Evolutionary conservation across 2,888 invertebrate genomes (phyloP).

Genomic region (Taenaris catops): DNA sequence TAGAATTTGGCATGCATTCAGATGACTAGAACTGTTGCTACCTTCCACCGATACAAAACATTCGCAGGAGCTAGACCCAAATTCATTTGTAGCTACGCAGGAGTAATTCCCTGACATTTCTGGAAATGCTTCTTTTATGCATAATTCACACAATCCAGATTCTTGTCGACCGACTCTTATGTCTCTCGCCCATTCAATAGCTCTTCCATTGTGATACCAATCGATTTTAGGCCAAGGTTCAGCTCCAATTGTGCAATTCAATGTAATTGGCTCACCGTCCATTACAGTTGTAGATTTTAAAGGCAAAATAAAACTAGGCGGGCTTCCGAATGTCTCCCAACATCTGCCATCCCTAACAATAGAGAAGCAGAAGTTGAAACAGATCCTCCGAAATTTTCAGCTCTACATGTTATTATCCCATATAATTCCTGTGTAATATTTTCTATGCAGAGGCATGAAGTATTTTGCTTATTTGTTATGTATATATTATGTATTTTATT

Average conservation of each 20-base stretch:
- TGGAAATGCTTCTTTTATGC: constrained; percentile 92
- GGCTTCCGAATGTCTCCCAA: constrained; percentile 43
- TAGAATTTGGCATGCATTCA: constrained; percentile 19
- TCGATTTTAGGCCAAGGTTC: constrained; percentile 89
- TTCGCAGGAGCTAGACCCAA: constrained; percentile 89
- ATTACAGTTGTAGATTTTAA: constrained; percentile 88
- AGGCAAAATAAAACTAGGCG: constrained; percentile 88
- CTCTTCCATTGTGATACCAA: constrained; percentile 88
- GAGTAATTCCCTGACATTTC: constrained; percentile 94
- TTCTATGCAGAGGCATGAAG: constrained; percentile 88
- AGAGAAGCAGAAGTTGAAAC: constrained; percentile 91
- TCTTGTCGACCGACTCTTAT: constrained; percentile 86
- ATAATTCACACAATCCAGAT: constrained; percentile 89
- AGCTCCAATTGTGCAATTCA: constrained; percentile 87
- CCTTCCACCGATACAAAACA: constrained; percentile 91
- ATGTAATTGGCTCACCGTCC: constrained; percentile 92
- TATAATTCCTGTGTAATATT: constrained; percentile 84
- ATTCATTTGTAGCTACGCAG: constrained; percentile 89
- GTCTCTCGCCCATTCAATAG: constrained; percentile 88
- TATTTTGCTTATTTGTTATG: constrained; percentile 85
- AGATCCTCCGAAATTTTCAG: constrained; percentile 94
- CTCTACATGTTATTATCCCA: constrained; percentile 91
- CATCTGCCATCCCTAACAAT: constrained; percentile 65
- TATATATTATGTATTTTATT: constrained; percentile 85
- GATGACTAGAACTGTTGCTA: constrained; percentile 55